Evolutionary conservation across 2,113 vertebrate species (phyloP).

Genomic region (Amazona vittata): DNA sequence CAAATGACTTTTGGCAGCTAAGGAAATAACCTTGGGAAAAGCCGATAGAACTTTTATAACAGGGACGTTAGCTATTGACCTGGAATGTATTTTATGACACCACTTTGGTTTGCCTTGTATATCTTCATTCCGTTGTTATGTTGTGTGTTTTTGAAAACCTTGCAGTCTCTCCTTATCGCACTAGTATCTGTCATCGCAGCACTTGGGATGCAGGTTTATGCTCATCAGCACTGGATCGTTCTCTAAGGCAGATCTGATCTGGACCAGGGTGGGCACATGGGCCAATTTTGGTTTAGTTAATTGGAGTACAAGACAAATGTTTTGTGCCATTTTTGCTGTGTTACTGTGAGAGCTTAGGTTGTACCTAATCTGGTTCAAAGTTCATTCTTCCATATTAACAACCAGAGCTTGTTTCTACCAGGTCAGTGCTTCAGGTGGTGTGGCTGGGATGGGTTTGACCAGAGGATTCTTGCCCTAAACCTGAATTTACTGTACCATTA

Average conservation of each 20-base stretch:
- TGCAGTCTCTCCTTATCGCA: background rate
- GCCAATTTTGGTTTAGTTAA: background rate
- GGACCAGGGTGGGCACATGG: background rate
- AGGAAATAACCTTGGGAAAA: constrained; percentile 58
- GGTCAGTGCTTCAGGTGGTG: background rate
- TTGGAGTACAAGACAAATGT: background rate
- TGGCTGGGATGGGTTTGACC: background rate
- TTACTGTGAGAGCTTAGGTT: background rate
- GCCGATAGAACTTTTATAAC: constrained; percentile 28
- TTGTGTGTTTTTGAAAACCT: background rate
- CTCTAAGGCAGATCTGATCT: background rate
- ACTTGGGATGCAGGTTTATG: accelerated
- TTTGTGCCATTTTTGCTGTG: background rate
- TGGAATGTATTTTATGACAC: constrained; percentile 22
- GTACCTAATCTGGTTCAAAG: background rate
- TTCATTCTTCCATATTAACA: background rate
- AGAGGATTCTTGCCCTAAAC: background rate
- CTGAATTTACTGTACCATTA: background rate
- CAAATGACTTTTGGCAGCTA: constrained; percentile 49
- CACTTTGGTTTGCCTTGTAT: background rate
- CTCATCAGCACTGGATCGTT: background rate
- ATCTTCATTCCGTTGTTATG: constrained; percentile 24
- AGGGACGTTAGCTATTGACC: background rate
- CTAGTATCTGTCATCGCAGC: background rate
- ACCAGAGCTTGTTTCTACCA: background rate